Conservation (phyloP, 1,140 invertebrate species). For the Bombus consobrinus region DNA sequence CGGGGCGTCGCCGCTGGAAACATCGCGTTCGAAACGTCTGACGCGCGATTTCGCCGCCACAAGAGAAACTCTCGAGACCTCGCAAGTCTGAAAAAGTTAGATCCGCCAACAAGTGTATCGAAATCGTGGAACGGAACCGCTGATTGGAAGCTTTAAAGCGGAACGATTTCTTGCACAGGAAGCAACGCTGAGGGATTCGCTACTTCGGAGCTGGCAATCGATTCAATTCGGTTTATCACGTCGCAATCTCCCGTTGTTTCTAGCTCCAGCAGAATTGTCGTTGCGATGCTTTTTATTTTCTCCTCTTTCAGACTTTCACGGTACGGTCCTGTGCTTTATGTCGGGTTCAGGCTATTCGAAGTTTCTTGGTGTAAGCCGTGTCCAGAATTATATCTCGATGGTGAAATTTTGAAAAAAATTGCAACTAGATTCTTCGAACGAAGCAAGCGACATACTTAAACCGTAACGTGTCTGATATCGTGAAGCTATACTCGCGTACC, state of each 20-base stretch:
- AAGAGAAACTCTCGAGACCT: too few species aligned
- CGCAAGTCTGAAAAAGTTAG: too few species aligned
- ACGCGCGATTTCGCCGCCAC: too few species aligned
- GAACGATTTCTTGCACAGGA: not conserved
- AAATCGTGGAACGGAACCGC: constrained; percentile 23
- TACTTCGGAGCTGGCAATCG: not conserved
- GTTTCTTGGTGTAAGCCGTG: not conserved
- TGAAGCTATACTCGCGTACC: too few species aligned
- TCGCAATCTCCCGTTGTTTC: not conserved
- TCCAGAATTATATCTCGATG: not conserved
- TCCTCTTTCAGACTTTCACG: not conserved
- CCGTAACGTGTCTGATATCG: too few species aligned
- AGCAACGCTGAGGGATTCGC: not conserved
- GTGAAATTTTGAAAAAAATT: not conserved
- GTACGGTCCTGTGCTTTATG: not conserved
- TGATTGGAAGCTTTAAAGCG: not conserved
- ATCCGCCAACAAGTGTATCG: constrained; percentile 22
- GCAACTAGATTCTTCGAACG: too few species aligned
- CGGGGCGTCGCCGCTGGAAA: too few species aligned
- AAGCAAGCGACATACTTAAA: too few species aligned
- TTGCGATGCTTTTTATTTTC: not conserved
- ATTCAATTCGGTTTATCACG: not conserved
- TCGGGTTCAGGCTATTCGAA: not conserved
- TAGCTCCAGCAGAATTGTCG: not conserved
- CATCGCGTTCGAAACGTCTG: too few species aligned